Base-by-base conservation (phyloP, 2,113 vertebrate species). In the Bambusicola thoracicus region DNA sequence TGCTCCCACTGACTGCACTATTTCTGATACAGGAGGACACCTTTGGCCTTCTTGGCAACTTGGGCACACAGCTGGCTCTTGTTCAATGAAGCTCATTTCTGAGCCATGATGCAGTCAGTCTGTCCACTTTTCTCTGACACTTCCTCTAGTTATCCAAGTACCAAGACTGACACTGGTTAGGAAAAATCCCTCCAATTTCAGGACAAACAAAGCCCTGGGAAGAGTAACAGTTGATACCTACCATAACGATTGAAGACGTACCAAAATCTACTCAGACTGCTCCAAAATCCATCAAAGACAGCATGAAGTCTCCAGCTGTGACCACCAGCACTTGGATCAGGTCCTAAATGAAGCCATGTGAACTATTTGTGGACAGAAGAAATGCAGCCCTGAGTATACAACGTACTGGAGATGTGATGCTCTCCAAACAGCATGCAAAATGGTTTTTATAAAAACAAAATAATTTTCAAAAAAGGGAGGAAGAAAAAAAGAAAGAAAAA, bases 281-380 rank as follows among this genome's bases (percentile, higher is more conserved):
- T 94, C 75, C 63, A 70, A 80, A 91, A 87, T 67, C 59, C 84
- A 96, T 91, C 78, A 91, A 95, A 94, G 91, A 61, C 79, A 85
- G 40, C 66, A 65, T 55, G 88, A 94, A 75, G 58, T 41, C 79
- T 92, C 79, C 94, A 95, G 82, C 93, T 94, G 94, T 87, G 75
- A 81, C 85, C 89, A 96, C 38, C 65, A 93, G 68, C 62, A 74
- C 58, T 94, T 89, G 79, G 53, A 93, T 81, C 62, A 85, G 44
- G 34, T 89, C 87, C 94, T 95, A 95, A 95, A 80, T 81, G 87
- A 95, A 95, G 94, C 70, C 92, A 91, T 66, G 81, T 93, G 92
- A 93, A 89, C 38, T 73, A 36, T 46, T 59, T 48, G 79, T 7
- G 46, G 89, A 70, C 87, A 94, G 81, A 79, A 87, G 67, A 82